These are phyloP conservation scores for Anthoptus insignis DNA, from an alignment of 2,888 invertebrate species.

Conservation along the genomic window DNA sequence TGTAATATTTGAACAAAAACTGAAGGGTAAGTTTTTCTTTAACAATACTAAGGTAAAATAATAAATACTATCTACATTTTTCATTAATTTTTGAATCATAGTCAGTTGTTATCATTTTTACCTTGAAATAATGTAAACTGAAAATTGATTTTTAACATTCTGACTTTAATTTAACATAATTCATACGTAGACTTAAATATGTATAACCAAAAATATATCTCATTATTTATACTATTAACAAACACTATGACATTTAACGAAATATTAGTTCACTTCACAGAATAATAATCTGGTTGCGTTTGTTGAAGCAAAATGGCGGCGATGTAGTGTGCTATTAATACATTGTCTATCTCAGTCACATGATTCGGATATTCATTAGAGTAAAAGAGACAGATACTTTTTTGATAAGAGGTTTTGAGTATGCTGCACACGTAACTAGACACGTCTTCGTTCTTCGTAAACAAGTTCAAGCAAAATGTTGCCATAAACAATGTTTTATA, in stretches of 20 bases:
- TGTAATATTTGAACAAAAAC: conserved; percentile 70
- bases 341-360: conserved; percentile 67
- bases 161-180: conserved; percentile 6
- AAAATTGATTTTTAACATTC: conserved; percentile 5
- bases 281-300: conserved; percentile 54
- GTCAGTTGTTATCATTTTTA: too few species aligned
- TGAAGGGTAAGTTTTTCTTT: conserved; percentile 66
- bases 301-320: conserved; percentile 84
- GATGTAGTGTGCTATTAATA: conserved; percentile 78
- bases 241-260: conserved; percentile 6
- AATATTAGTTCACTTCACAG: conserved; percentile 16
- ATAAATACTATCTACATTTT: conserved; percentile 24
- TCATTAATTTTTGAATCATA: conserved; percentile 13
- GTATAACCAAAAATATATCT: not conserved
- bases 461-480: conserved; percentile 73
- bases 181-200: not conserved
- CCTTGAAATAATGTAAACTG: conserved; percentile 57
- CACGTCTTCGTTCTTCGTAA: conserved; percentile 84
- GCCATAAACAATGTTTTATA: conserved; percentile 56
- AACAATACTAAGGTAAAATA: conserved; percentile 50
- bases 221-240: not conserved
- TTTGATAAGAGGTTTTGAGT: conserved; percentile 70
- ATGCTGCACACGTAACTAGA: conserved; percentile 84
- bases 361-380: conserved; percentile 44
- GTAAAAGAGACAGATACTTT: conserved; percentile 67